Base-by-base conservation (phyloP, 2,888 invertebrate species). In the Melipona beecheii region DNA sequence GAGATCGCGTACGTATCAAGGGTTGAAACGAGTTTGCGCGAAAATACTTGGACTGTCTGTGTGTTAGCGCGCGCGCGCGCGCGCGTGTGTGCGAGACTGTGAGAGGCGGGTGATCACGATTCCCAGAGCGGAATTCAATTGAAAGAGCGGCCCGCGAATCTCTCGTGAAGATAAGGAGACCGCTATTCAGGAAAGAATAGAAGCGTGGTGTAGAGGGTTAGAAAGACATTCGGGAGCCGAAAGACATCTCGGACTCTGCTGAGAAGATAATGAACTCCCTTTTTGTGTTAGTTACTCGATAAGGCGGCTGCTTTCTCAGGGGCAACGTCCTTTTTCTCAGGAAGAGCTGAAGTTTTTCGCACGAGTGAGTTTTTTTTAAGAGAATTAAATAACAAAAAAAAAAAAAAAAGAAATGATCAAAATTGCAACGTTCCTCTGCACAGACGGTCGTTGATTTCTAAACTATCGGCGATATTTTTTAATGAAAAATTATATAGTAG, bases 111-210 rank as follows among this genome's bases (percentile, higher is more conserved):
- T 78, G 83, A 84, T 84, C 85, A 84, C 87, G 80, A 89, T 89
- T 89, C 89, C 90, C 90, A 90, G 81, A 84, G 82, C 75, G 84
- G 78, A 70, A 90, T 87, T 90, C 90, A 90, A 89, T 89, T 90
- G 83, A 87, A 81, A 70, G 76, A 68, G 72, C 75, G 88, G 71
- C 17, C 86, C 90, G 92, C 93, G 93, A 93, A 93, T 93, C 93
- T 93, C 88, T 89, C 89, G 90, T 88, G 89, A 91, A 93, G 93
- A 94, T 94, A 93, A 94, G 93, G 91, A 87, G 87, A 76, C 78
- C 82, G 77, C 76, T 83, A 84, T 88, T 88, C 87, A 80, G 71
- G 80, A 75, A 81, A 86, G 87, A 89, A 90, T 81, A 83, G 86
- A 72, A 88, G 83, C 68, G 76, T 79, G 78, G 83, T 58, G 78